Evolutionary conservation across 2,888 invertebrate species (phyloP).

Genomic region (Gisinianus flammeolus): DNA sequence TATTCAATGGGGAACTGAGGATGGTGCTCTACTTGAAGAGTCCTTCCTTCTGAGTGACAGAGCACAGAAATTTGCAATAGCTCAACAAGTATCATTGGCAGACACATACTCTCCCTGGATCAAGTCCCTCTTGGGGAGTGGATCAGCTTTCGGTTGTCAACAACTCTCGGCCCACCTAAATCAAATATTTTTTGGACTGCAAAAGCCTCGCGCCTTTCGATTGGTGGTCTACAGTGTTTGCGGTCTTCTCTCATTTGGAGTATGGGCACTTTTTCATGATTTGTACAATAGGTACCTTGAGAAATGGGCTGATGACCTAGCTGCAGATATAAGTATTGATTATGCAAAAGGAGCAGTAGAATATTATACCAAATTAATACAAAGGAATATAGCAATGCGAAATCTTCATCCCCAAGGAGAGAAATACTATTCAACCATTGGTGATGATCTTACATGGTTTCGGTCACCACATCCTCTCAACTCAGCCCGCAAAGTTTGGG

Average conservation of each 20-base stretch:
- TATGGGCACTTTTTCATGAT: slow-evolving; percentile 73
- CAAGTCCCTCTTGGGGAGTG: slow-evolving; percentile 67
- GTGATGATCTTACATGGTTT: too few relatives aligned
- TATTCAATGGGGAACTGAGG: slow-evolving; percentile 71
- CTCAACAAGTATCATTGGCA: slow-evolving; percentile 73
- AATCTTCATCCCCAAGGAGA: slow-evolving; percentile 70
- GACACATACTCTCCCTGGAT: slow-evolving; percentile 69
- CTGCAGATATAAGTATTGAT: slow-evolving; percentile 68
- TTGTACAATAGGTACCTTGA: slow-evolving; percentile 71
- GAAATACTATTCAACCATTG: slow-evolving; percentile 69
- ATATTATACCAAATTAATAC: slow-evolving; percentile 75
- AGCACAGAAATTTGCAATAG: slow-evolving; percentile 81
- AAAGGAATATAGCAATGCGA: slow-evolving; percentile 76
- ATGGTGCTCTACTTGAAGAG: slow-evolving; percentile 69
- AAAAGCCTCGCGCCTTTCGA: slow-evolving; percentile 65
- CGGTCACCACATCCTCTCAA: slow-evolving; percentile 69
- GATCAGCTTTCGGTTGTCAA: slow-evolving; percentile 64
- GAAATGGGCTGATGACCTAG: slow-evolving; percentile 68
- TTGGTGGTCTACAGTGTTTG: slow-evolving; percentile 67
- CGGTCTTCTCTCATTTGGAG: slow-evolving; percentile 67
- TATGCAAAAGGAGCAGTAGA: slow-evolving; percentile 76
- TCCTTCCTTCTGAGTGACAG: slow-evolving; percentile 76
- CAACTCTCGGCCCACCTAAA: slow-evolving; percentile 68
- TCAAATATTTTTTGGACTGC: slow-evolving; percentile 66
- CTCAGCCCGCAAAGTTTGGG: slow-evolving; percentile 72